Base-by-base conservation (phyloP, 37 sponge, comb jelly and placozoan species). In the Chondrosia reniformis region DNA sequence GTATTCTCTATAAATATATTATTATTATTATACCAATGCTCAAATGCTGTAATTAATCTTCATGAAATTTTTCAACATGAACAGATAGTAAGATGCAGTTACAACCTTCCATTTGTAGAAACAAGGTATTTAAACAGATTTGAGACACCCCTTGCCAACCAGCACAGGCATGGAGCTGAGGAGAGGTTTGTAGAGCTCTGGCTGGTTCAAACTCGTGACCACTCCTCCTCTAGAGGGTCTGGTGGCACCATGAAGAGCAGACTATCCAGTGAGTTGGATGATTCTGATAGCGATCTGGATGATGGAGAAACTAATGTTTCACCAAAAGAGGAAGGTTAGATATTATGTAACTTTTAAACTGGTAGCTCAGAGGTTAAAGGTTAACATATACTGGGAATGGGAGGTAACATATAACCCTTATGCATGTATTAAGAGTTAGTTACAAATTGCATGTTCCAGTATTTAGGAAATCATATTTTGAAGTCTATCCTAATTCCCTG, bases 281-380 rank as follows among this genome's bases (percentile, higher is more conserved):
- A 72, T 25, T 84, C 85, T 0, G 85, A 89, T 58, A 82, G 85
- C 25, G 67, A 74, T 22, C 49, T 77, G 1, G 49, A 63, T 8
- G 62, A 79, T 24, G 83, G 61, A 30, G 84, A 75, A 40, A 67
- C 64, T 17, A 81, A 59, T 24, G 44, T 59, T 24, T 72, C 77
- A 7, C 91, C 91, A 30, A 90, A 85, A 58, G 91, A 90, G 42
- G 91, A 90, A 82, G 91, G 91, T 86, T 82, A 34, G 90, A 89
- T 74, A 80, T 83, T 89, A 19, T 28, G 4, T 1, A 2, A n/a
- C n/a, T n/a, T n/a, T n/a, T n/a, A n/a, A n/a, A n/a, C n/a, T n/a
- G n/a, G n/a, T n/a, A n/a, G n/a, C n/a, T n/a, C n/a, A n/a, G n/a
- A n/a, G n/a, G n/a, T n/a, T n/a, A n/a, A n/a, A n/a, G n/a, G n/a